Base-by-base conservation (phyloP, 1,140 invertebrate species). In the Zaprionus africanus region DNA sequence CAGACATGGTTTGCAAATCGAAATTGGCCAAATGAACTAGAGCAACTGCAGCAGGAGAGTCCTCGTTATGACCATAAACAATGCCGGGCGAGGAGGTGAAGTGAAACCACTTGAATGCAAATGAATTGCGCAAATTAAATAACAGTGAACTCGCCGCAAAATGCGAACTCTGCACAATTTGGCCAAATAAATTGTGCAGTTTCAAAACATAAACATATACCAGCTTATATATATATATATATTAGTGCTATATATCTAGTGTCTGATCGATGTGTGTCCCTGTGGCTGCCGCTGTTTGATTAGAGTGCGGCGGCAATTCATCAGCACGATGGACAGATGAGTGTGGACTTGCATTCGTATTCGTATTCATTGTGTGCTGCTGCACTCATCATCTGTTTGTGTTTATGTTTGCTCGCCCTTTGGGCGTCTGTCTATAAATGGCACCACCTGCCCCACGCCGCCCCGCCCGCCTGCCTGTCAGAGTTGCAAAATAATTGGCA, bases 91-190 rank as follows among this genome's bases (percentile, higher is more conserved):
- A 43, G 56, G 36, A 56, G 53, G 22, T 43, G 36, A 62, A 61
- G 17, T 7, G 24, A 34, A 24, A 58, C 26, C 31, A 66, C 26
- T 53, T 66, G 43, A 66, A 59, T 60, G 63, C 63, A 67, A 67
- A 60, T 67, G 59, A 67, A 73, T 60, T 67, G 63, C 15, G 13
- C 24, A 67, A 53, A 73, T 66, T 41, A 58, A 66, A 66, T 67
- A 73, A 53, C 56, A 51, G 7, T 31, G 54, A 58, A 71, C 43
- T 31, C 31, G 17, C 58, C 68, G 41, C 61, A 66, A 65, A 34
- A 65, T 66, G 62, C 56, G 60, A 79, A 82, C 76, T 65, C 49
- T 66, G 69, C 53, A 82, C 41, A 34, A 70, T 68, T 72, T 81
- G 53, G 56, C 57, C 26, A 38, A 79, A 69, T 65, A 66, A 53